Conservation (phyloP, 2,888 invertebrate species). For the Crossocerus cetratus region DNA sequence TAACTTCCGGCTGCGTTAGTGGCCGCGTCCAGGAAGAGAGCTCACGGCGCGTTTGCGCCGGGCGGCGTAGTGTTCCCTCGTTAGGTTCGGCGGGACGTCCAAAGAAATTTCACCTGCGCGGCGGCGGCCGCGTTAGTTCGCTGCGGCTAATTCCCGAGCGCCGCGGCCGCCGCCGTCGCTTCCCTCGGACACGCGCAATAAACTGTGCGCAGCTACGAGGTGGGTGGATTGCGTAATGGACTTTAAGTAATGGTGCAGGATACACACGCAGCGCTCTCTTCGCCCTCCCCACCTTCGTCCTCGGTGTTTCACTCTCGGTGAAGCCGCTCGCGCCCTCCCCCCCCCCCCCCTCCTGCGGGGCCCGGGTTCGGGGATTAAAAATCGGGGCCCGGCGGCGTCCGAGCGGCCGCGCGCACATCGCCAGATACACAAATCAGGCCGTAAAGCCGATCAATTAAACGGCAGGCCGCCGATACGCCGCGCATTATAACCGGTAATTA, state of each 20-base stretch:
- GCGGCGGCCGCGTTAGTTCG: too few species aligned
- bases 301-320: too few species aligned
- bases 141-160: too few species aligned
- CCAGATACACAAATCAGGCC: slow-evolving; percentile 73
- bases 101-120: too few species aligned
- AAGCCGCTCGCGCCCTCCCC: too few species aligned
- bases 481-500: slow-evolving; percentile 73
- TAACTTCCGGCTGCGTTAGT: too few species aligned
- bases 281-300: too few species aligned
- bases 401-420: slow-evolving; percentile 56
- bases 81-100: too few species aligned
- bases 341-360: slow-evolving; percentile 4
- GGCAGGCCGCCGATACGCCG: slow-evolving; percentile 72
- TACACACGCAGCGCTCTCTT: too few species aligned
- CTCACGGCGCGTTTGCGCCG: too few species aligned
- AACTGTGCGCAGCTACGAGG: slow-evolving; percentile 50
- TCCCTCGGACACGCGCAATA: slow-evolving; percentile 40
- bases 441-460: slow-evolving; percentile 73
- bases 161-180: neutral
- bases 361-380: slow-evolving; percentile 50
- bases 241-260: slow-evolving; percentile 56
- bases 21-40: too few species aligned
- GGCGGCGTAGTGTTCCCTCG: too few species aligned
- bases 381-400: slow-evolving; percentile 49
- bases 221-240: slow-evolving; percentile 67